phyloP scores from a whole-genome alignment of 2,113 vertebrate genomes.

The Sula dactylatra region DNA sequence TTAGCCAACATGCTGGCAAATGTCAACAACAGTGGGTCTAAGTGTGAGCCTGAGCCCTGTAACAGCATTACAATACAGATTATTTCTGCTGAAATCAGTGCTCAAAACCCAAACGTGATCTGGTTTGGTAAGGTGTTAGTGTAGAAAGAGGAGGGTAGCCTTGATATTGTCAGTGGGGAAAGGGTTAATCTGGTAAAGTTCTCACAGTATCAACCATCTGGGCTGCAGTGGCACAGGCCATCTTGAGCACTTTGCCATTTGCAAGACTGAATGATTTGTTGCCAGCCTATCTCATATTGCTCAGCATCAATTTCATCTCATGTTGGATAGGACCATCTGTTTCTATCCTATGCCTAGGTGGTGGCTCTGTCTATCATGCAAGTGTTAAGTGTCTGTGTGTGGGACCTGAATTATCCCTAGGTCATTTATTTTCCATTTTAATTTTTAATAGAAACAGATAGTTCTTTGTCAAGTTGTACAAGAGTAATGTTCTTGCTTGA shows the following conservation, averaged over 20 bases:
- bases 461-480: neutral
- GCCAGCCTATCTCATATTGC: fast-evolving
- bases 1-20: neutral
- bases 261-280: neutral
- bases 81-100: neutral
- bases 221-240: neutral
- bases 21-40: neutral
- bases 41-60: neutral
- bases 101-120: neutral
- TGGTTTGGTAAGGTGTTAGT: neutral
- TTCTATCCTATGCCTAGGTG: neutral
- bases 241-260: neutral
- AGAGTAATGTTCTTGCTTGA: neutral
- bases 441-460: neutral
- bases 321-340: neutral
- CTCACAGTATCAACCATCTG: no score
- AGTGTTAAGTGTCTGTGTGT: neutral
- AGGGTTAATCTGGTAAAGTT: neutral
- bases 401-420: neutral
- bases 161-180: neutral
- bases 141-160: neutral
- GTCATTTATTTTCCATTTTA: neutral
- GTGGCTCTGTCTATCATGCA: neutral
- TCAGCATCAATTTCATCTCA: neutral
- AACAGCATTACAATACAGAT: neutral